A percentile compares a stretch with the other conserved stretches of the same genome.
Evolutionary conservation across 2,888 invertebrate species (phyloP).

Genomic region (Saturnia pavonia): DNA sequence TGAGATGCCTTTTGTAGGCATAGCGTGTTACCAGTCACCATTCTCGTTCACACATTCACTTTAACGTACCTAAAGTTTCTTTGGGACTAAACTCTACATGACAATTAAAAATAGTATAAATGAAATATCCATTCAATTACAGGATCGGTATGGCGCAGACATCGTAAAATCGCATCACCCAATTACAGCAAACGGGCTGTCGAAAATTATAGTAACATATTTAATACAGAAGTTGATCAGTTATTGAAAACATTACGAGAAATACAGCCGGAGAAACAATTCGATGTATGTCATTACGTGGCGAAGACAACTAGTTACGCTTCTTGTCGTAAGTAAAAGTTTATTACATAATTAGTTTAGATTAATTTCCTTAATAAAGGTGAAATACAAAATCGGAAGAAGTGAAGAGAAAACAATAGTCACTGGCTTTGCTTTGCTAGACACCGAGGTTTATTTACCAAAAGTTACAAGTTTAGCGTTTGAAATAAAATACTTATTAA

Average conservation of each 20-base stretch:
- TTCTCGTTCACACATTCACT: neutral
- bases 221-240: constrained; percentile 53
- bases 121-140: neutral
- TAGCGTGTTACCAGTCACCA: neutral
- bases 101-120: too few relatives aligned
- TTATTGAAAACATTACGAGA: constrained; percentile 42
- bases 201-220: constrained; percentile 49
- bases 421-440: too few relatives aligned
- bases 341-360: neutral
- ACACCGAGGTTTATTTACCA: too few relatives aligned
- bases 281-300: constrained; percentile 50
- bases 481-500: too few relatives aligned
- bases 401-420: too few relatives aligned
- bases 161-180: constrained; percentile 65
- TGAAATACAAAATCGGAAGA: too few relatives aligned
- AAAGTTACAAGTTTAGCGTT: too few relatives aligned
- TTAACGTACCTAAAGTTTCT: neutral
- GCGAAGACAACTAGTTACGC: constrained; percentile 56
- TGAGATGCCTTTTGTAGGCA: neutral
- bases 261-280: constrained; percentile 30
- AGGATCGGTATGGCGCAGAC: constrained; percentile 64
- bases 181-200: constrained; percentile 62
- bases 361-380: too few relatives aligned
- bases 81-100: too few relatives aligned
- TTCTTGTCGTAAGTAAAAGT: constrained; percentile 61